Base-by-base conservation (phyloP, 2,888 invertebrate species). In the Synergus itoensis region DNA sequence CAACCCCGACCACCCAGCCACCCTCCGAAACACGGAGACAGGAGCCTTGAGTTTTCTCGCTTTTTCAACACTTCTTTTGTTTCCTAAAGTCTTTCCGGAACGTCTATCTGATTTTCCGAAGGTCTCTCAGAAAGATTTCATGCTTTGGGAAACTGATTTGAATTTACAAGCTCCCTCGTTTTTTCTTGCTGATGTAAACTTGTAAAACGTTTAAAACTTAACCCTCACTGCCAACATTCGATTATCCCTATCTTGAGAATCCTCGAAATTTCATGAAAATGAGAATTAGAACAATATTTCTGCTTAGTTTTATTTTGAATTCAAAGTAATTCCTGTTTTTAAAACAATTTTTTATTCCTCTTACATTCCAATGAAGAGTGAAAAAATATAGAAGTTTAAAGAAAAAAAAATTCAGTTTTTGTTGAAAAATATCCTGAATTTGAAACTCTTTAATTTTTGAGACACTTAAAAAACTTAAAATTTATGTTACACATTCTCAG, bases 41-140 rank as follows among this genome's bases (percentile, higher is more conserved):
- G 69, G 60, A 79, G 63, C 77, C 77, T 82, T 78, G 67, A 83
- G 78, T 82, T 80, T 83, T 82, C 77, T 80, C 81, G 65, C 67
- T 79, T 83, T 83, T 82, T 78, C 73, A 73, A 45, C 69, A 21
- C 67, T 78, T 67, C 57, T 69, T 69, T 77, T 60, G 69, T 81
- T 77, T 65, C 75, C 41, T 62, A 73, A 73, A 53, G 53, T 78
- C 78, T 78, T 77, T 80, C 60, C 16, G 69, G 4, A 62, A 69
- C 77, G 64, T 65, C 78, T 73, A 77, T 69, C 82, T 80, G 78
- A 62, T 69, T 53, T 16, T 40, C 36, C 36, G n/a, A 73, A 53
- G 53, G 53, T 73, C 48, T 73, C 36, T 53, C 36, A 28, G 11
- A 73, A 53, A 53, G 36, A 36, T 73, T n/a, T 53, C 53, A 53